Evolutionary conservation across 2,888 invertebrate genomes (phyloP), one percentile per base, ranked within the genome.

Genomic region (Clostera curtula): DNA sequence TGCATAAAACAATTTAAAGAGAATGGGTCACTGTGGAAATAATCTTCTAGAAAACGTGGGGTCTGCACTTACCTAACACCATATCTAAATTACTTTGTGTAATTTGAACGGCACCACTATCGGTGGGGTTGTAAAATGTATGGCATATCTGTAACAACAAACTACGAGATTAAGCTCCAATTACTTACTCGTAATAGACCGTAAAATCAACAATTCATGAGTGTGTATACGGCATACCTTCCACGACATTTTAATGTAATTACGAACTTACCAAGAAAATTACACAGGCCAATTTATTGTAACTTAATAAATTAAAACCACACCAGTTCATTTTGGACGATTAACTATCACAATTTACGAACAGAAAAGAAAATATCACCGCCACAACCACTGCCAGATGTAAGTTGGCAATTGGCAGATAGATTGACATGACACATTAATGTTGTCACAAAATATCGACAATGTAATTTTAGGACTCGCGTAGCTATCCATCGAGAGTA

Each of bases 91-190:
- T 94, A 66, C 89, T 87, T 72, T 89, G 86, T 40, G 90, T 93
- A 61, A 96, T 87, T 66, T 92, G 88, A 29, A 93, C 89, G 40
- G 95, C 94, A 33, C 92, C 94, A 72, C 92, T 92, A 80, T 92
- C 88, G 42, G 90, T 90, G 43, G 92, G 91, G 66, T 90, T 91
- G 69, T 90, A 90, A 79, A 91, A 90, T 68, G 73, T 68, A 61
- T 82, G 80, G 56, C 77, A 82, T 49, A 82, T 58, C 83, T 83
- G 65, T 63, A 82, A 80, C 61, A n/a, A n/a, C n/a, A n/a, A n/a
- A n/a, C n/a, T 27, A 30, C 37, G 45, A 43, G 37, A 55, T 57
- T 61, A 53, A 32, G 52, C 48, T 50, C 30, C 57, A 61, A 73
- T 75, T 71, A 73, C 51, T 72, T 65, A 57, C 43, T 50, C 40